Conservation (phyloP, 92 coral and sea anemone species). For the Virgularia gustaviana region DNA sequence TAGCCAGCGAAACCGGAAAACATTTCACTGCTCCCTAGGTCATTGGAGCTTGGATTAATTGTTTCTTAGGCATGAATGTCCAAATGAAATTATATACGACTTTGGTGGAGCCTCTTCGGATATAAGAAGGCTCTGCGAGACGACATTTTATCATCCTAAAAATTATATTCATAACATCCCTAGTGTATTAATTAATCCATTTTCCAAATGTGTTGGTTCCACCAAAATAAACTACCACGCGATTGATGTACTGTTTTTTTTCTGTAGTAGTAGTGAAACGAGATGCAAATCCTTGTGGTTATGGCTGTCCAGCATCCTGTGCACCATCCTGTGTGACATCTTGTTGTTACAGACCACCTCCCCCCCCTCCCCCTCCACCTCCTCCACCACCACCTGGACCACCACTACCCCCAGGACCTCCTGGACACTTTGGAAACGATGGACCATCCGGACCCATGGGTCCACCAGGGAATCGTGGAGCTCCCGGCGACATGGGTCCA, state of each 20-base stretch:
- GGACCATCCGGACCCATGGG: constrained; percentile 88
- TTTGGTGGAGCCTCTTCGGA: too few relatives aligned
- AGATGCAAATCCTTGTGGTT: constrained; percentile 93
- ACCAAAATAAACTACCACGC: too few relatives aligned
- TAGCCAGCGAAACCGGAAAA: too few relatives aligned
- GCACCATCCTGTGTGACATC: constrained; percentile 69
- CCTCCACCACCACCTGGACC: constrained; percentile 75
- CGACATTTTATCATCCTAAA: too few relatives aligned
- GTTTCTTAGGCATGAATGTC: too few relatives aligned
- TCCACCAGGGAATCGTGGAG: constrained; percentile 61
- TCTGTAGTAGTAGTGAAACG: constrained; percentile 61
- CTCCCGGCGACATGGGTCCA: constrained; percentile 82
- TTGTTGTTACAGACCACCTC: constrained; percentile 85
- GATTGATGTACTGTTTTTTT: background rate
- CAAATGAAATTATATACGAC: too few relatives aligned
- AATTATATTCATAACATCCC: too few relatives aligned
- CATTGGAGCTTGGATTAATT: too few relatives aligned
- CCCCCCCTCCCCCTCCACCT: constrained; percentile 90
- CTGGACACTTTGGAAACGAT: constrained; percentile 69
- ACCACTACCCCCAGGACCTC: constrained; percentile 81
- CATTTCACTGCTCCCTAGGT: too few relatives aligned
- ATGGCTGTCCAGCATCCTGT: constrained; percentile 69
- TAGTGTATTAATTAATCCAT: too few relatives aligned
- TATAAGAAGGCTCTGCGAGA: too few relatives aligned
- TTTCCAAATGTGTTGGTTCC: too few relatives aligned